Base-by-base conservation (phyloP, 2,113 vertebrate genomes). In the Alces alces region DNA sequence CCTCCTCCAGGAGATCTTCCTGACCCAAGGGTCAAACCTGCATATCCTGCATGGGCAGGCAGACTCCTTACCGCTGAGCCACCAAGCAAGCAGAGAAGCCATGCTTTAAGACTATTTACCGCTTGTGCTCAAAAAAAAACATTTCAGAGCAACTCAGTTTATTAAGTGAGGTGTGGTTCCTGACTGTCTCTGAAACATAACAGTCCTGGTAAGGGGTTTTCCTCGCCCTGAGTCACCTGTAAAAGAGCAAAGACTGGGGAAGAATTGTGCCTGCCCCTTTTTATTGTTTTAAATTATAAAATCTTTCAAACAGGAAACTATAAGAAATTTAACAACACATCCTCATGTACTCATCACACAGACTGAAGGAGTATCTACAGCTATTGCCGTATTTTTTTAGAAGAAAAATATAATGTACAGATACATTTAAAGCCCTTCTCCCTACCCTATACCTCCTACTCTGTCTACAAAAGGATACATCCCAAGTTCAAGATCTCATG, bases 121-220 rank as follows among this genome's bases (percentile, higher is more conserved):
- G n/a, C 45, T 89, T 92, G 45, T 84, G 79, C 83, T 19, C 27
- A 6, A 57, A 86, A 58, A 95, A 80, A 95, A 87, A 3, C 13
- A 57, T 90, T 86, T 55, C 76, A 16, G 1, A 13, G 45, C 11
- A 15, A 57, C 76, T 55, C 76, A 60, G 12, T n/a, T 61, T 43
- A 45, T 61, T 64, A 64, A 91, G 39, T 17, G 10, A 78, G 11
- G 4, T 33, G 12, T 66, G 17, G 60, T 11, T 58, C 64, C 64
- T 33, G 47, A 70, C 23, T 21, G 8, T 0, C 52, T 93, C 23
- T 55, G 89, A 55, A 89, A 57, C 1, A 1, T 15, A 11, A 30
- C 55, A 27, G 28, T 76, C 57, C 14, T 73, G 21, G 6, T 13
- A 21, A 87, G 16, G 55, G 52, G 1, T n/a, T 73, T 76, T 55